Conservation (phyloP, 2,113 vertebrate species). For the Taxidea taxus region DNA sequence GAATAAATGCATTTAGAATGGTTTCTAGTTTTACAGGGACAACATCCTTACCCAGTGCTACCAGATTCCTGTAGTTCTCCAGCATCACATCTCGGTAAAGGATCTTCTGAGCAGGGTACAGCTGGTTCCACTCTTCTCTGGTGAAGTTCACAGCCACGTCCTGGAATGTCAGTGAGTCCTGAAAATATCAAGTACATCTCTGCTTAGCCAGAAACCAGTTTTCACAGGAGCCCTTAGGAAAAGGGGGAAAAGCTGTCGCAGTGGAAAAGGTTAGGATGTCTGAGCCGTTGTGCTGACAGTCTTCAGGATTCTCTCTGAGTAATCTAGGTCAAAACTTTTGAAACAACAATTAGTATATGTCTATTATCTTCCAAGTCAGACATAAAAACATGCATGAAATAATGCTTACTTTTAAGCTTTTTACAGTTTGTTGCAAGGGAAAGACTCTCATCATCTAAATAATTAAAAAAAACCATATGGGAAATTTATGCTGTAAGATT, state of each 20-base stretch:
- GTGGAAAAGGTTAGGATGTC: background rate
- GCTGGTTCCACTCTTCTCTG: constrained; percentile 58
- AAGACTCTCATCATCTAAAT: background rate
- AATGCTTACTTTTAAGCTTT: background rate
- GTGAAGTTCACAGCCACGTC: constrained; percentile 57
- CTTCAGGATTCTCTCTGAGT: background rate
- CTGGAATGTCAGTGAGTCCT: constrained; percentile 61
- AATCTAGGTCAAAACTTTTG: background rate
- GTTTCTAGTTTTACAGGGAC: background rate
- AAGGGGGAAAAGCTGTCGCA: background rate
- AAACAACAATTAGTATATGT: background rate
- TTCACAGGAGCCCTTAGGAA: background rate
- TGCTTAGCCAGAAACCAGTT: background rate
- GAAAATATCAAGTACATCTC: background rate
- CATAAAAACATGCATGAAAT: background rate
- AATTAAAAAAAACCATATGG: background rate
- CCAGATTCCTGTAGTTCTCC: constrained; percentile 62
- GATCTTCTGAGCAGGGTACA: constrained; percentile 49
- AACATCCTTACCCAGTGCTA: background rate
- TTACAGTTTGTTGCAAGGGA: background rate
- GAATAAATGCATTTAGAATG: background rate
- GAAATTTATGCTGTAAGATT: background rate
- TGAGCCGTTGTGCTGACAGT: background rate
- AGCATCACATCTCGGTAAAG: constrained; percentile 54
- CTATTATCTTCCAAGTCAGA: background rate